Conservation (phyloP, 1,140 invertebrate genomes). For the Acromyrmex heyeri region DNA sequence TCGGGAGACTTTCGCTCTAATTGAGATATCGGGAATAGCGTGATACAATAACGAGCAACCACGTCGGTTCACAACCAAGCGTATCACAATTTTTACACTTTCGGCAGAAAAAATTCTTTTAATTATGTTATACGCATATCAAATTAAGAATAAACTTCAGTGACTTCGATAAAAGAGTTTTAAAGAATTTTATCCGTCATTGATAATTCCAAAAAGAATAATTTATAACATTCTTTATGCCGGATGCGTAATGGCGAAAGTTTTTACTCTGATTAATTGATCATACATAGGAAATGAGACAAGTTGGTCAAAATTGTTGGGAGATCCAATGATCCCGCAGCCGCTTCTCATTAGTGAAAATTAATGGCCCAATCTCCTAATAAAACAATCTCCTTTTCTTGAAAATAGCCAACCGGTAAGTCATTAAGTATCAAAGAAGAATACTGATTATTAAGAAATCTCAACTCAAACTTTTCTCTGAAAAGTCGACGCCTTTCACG, state of each 20-base stretch:
- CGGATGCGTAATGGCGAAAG: conserved; percentile 35
- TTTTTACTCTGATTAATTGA: conserved; percentile 42
- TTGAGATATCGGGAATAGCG: conserved; percentile 6
- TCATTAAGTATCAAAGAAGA: conserved; percentile 30
- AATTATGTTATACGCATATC: neutral
- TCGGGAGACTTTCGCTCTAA: conserved; percentile 47
- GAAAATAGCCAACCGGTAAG: neutral
- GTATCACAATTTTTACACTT: neutral
- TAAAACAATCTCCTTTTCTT: conserved; percentile 37
- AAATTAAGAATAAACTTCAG: neutral
- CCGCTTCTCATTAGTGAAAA: conserved; percentile 36
- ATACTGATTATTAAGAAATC: conserved; percentile 43
- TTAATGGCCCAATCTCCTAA: conserved; percentile 28
- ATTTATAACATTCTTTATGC: neutral
- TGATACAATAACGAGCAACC: neutral
- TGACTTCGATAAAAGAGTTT: neutral
- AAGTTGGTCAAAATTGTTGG: conserved; percentile 27
- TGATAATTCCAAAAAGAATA: conserved; percentile 10
- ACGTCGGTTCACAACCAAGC: too few species aligned
- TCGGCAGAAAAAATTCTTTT: neutral
- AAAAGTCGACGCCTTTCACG: neutral
- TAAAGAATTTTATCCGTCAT: neutral
- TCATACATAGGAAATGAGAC: conserved; percentile 30
- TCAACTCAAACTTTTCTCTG: conserved; percentile 2
- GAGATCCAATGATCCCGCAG: conserved; percentile 22